Evolutionary conservation across 2,888 invertebrate species (phyloP).

Genomic region (Priocnemis perturbator): DNA sequence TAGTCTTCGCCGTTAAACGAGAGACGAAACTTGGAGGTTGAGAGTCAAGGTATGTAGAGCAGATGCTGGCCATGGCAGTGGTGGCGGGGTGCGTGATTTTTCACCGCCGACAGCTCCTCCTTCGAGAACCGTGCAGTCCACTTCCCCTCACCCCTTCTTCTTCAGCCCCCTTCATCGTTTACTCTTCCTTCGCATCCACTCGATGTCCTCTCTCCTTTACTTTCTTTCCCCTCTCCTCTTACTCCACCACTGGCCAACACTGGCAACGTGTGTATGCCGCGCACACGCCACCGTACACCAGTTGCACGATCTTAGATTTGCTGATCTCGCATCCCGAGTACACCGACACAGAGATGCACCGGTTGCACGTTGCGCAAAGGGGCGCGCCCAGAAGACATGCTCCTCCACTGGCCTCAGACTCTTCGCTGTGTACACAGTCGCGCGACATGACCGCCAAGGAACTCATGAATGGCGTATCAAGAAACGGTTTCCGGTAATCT

Average conservation of each 20-base stretch:
- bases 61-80: constrained; percentile 65
- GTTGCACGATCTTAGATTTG: constrained; percentile 67
- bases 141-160: constrained; percentile 49
- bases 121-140: constrained; percentile 69
- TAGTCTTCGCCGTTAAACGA: too few relatives aligned
- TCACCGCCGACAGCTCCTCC: constrained; percentile 71
- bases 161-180: constrained; percentile 37
- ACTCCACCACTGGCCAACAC: constrained; percentile 35
- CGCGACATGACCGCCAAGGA: constrained; percentile 2
- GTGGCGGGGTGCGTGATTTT: constrained; percentile 71
- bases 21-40: constrained; percentile 51
- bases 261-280: constrained; percentile 50
- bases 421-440: background rate
- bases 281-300: constrained; percentile 66
- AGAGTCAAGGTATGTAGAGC: constrained; percentile 71
- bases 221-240: constrained; percentile 11
- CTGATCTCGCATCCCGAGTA: constrained; percentile 57
- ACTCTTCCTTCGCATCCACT: constrained; percentile 32
- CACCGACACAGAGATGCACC: constrained; percentile 31
- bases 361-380: constrained; percentile 22
- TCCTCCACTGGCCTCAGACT: too few relatives aligned
- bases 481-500: constrained; percentile 55
- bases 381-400: constrained; percentile 41
- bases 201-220: constrained; percentile 10
- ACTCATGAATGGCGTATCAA: constrained; percentile 35